These are phyloP conservation scores for Equus przewalskii DNA, from an alignment of 2,113 vertebrate genomes.

Conservation along the genomic window DNA sequence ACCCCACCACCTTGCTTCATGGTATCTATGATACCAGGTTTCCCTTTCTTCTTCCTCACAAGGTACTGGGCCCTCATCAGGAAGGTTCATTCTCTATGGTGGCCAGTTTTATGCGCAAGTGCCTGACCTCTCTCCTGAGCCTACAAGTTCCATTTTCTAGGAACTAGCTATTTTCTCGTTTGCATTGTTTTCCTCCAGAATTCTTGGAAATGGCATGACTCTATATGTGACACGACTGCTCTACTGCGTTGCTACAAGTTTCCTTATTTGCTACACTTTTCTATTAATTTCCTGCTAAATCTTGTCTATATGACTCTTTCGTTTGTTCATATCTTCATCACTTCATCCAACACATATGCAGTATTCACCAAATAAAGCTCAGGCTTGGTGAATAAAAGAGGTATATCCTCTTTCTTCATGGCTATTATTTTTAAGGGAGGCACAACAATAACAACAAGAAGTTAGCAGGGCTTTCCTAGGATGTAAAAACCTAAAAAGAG, in stretches of 20 bases:
- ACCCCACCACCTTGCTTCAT: neutral
- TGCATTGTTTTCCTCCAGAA: neutral
- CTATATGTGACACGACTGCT: neutral
- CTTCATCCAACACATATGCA: neutral
- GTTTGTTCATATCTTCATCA: neutral
- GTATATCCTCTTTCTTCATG: neutral
- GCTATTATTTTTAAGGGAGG: neutral
- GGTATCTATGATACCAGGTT: neutral
- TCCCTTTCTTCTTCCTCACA: neutral
- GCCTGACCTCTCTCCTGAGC: neutral
- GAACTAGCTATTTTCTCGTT: neutral
- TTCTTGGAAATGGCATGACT: neutral
- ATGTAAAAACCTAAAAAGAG: neutral
- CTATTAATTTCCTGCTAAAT: neutral
- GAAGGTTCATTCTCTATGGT: neutral
- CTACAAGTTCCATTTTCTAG: neutral
- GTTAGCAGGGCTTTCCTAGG: neutral
- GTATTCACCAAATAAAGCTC: neutral
- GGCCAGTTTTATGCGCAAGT: neutral
- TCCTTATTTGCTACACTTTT: neutral
- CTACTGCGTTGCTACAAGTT: neutral
- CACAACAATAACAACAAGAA: neutral
- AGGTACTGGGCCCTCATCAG: neutral
- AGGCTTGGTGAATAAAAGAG: neutral
- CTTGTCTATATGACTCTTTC: neutral